Base-by-base conservation (phyloP, 2,797 vertebrate genomes). In the Erpetoichthys calabaricus region DNA sequence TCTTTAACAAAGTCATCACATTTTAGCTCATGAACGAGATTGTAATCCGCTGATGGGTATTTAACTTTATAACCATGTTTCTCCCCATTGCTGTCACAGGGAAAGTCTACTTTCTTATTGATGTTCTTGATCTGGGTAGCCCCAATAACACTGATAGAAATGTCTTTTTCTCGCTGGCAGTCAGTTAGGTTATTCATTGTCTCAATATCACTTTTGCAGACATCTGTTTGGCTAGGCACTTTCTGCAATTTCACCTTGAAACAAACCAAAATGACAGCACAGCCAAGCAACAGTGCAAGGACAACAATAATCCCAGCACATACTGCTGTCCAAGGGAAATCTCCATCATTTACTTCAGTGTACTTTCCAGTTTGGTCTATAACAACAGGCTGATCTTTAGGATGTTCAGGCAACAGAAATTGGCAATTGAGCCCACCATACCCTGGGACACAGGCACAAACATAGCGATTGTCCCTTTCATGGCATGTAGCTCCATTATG, bases 101-200 rank as follows among this genome's bases (percentile, higher is more conserved):
- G 90, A 75, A 91, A 91, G 80, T 98, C 96, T 45, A 76, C 89
- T 76, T 98, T 98, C 77, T 98, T 97, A 73, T 99, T 99, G 46
- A 89, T 99, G 80, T 98, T 98, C 83, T 99, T 99, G 63, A 99
- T 80, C 60, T 92, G 92, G 0, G 90, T 82, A 50, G 91, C 75
- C 67, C 84, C 84, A 25, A 92, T 87, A 70, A 94, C 71, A 3
- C 89, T 82, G 47, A 94, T 73, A 1, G 86, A 84, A 67, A 93
- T 74, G 73, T 92, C 94, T 72, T 98, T 99, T 68, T 97, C 94
- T 0, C 92, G 89, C 56, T 90, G 91, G 73, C 90, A 89, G 75
- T 86, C 95, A 7, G 92, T 89, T 70, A 98, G 75, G 76, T 99
- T 99, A 82, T 99, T 99, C 96, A 99, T 99, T 65, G 95, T 99